A percentile compares a stretch with the other conserved stretches of the same genome.
Conservation (phyloP, 2,113 vertebrate species). For the Prolemur simus region DNA sequence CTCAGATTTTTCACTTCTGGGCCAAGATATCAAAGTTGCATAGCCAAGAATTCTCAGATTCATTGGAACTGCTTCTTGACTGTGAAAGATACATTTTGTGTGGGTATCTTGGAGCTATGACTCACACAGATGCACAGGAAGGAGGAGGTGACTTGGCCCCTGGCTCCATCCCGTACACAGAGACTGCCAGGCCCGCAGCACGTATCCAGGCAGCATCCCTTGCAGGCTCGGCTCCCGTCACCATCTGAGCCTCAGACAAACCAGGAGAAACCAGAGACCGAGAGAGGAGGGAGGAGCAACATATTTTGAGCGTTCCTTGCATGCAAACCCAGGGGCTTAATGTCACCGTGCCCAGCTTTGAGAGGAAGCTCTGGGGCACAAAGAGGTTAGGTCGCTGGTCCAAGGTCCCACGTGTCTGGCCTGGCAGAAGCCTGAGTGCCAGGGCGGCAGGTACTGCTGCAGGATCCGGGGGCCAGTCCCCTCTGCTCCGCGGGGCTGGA, state of each 20-base stretch:
- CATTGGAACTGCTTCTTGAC: constrained; percentile 4
- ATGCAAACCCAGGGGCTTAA: too few relatives aligned
- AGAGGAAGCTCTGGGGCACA: background rate
- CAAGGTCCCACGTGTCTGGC: fast-evolving
- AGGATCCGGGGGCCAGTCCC: background rate
- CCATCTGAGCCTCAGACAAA: background rate
- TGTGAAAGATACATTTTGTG: background rate
- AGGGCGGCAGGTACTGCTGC: background rate
- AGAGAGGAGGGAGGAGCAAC: background rate
- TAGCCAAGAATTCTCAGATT: constrained; percentile 26
- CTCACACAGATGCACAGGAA: background rate
- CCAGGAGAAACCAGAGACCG: background rate
- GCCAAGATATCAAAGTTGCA: constrained; percentile 23
- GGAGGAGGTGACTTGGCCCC: background rate
- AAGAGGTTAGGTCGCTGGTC: background rate
- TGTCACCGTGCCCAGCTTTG: too few relatives aligned
- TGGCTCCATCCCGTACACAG: background rate
- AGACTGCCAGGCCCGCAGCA: background rate
- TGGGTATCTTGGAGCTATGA: background rate
- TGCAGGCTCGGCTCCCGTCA: background rate
- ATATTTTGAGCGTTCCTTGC: background rate
- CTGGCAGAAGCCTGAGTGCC: fast-evolving
- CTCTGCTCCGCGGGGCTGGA: background rate
- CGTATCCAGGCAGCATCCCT: fast-evolving
- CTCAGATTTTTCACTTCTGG: constrained; percentile 20